Evolutionary conservation across 2,797 vertebrate genomes (phyloP), one percentile per base, ranked within the genome.

Genomic region (Neolamprologus multifasciatus): DNA sequence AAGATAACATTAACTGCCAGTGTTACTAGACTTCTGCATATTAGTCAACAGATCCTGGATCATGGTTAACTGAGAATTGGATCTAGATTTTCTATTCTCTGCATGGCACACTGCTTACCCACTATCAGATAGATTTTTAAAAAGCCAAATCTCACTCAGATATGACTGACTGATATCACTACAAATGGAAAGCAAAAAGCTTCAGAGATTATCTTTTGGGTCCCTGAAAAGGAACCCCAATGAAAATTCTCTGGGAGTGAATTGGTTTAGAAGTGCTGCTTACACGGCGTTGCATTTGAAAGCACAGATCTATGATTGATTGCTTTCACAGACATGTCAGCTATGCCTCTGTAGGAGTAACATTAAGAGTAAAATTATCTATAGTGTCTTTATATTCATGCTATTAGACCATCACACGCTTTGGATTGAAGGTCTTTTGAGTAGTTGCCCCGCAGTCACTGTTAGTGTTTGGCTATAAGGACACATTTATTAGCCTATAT

Each of bases 311-410:
- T 82, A 40, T 33, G 67, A 57, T 64, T 77, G 64, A 38, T 55
- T 81, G 31, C 81, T 69, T 79, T 80, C 59, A 31, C 67, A 62
- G 67, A 52, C 55, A 26, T 19, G 19, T 79, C 48, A 82, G 19
- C 74, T 17, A 62, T 31, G 9, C 45, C 12, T 48, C 31, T 2
- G 4, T 9, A 43, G 43, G 76, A 12, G 26, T n/a, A 45, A 54
- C 57, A 78, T 81, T 77, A 79, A 87, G 82, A 86, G 77, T 33
- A 13, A 69, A n/a, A 50, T 80, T 77, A 84, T 84, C 88, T 78
- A 51, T 86, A 82, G 69, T 45, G 82, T 85, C 78, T 86, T 88
- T 84, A 83, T 87, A 36, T 80, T 78, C 52, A 4, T 21, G 78
- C 59, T 86, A 85, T 78, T 84, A 78, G 59, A 21, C 45, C 23